Conservation (phyloP, 2,113 vertebrate genomes). For the Amia ocellicauda region DNA sequence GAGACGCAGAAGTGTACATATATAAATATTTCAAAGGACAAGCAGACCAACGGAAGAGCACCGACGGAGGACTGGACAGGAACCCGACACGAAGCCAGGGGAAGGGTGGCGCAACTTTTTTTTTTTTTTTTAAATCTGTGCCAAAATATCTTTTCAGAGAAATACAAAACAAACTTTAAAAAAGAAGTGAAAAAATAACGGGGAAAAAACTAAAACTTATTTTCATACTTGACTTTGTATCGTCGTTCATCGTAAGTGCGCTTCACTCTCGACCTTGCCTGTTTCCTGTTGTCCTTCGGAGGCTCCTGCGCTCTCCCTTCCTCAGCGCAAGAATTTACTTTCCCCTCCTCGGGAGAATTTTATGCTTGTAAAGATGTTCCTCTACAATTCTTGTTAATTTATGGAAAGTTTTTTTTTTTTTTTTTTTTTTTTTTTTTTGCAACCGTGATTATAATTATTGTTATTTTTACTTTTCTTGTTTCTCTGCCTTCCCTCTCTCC, state of each 20-base stretch:
- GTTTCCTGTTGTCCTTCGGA: conserved; percentile 29
- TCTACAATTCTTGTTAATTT: conserved; percentile 75
- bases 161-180: conserved; percentile 42
- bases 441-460: too few species aligned
- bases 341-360: conserved; percentile 21
- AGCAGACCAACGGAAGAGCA: too few species aligned
- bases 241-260: conserved; percentile 78
- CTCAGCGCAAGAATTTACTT: conserved; percentile 22
- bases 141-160: conserved; percentile 93
- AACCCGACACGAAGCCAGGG: too few species aligned
- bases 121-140: conserved; percentile 89
- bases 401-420: conserved; percentile 62
- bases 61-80: too few species aligned
- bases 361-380: conserved; percentile 26
- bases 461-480: too few species aligned
- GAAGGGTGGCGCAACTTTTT: too few species aligned
- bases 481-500: conserved; percentile 22
- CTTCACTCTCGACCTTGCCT: conserved; percentile 64
- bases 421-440: too few species aligned
- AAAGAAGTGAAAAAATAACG: conserved; percentile 44
- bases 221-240: conserved; percentile 98
- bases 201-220: conserved; percentile 74
- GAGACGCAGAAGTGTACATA: conserved; percentile 85
- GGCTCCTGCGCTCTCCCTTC: conserved; percentile 20
- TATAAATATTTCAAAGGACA: conserved; percentile 85